A percentile compares a stretch with the other conserved stretches of the same genome.
These are phyloP conservation scores for Hystrix brachyura DNA, from an alignment of 2,113 vertebrate genomes.

Conservation along the genomic window DNA sequence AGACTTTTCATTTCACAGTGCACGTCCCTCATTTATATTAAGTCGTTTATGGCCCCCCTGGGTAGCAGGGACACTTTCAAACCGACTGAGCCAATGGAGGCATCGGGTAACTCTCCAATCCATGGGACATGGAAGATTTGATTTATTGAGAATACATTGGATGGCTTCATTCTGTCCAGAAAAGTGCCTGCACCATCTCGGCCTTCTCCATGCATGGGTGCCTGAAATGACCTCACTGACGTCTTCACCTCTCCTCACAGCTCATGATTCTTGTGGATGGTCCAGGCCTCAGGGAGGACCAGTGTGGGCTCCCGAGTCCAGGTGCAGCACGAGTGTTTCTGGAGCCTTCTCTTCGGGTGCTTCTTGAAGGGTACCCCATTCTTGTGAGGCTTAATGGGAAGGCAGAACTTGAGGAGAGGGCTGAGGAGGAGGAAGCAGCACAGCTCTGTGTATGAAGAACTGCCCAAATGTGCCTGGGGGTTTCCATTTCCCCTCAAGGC, in stretches of 20 bases:
- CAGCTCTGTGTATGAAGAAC: background rate
- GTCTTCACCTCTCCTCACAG: background rate
- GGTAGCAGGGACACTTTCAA: background rate
- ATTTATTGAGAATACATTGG: background rate
- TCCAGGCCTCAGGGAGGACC: background rate
- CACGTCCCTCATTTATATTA: background rate
- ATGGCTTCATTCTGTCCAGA: background rate
- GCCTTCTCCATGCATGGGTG: rapidly evolving
- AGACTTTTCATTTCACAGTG: background rate
- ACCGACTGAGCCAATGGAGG: background rate
- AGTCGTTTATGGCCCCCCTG: rapidly evolving
- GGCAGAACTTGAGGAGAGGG: background rate
- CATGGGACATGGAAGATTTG: background rate
- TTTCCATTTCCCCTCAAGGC: background rate
- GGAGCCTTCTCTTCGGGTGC: background rate
- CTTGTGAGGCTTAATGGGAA: background rate
- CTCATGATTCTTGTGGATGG: rapidly evolving
- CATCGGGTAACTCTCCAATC: rapidly evolving
- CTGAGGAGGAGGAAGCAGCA: background rate
- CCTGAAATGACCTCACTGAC: background rate
- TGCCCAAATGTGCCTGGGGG: background rate
- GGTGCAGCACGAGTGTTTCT: background rate
- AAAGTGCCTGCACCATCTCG: rapidly evolving
- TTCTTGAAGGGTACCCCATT: background rate
- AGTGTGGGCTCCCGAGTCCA: background rate